Evolutionary conservation across 1,140 invertebrate species (phyloP).

Genomic region (Drosophila micromelanica): DNA sequence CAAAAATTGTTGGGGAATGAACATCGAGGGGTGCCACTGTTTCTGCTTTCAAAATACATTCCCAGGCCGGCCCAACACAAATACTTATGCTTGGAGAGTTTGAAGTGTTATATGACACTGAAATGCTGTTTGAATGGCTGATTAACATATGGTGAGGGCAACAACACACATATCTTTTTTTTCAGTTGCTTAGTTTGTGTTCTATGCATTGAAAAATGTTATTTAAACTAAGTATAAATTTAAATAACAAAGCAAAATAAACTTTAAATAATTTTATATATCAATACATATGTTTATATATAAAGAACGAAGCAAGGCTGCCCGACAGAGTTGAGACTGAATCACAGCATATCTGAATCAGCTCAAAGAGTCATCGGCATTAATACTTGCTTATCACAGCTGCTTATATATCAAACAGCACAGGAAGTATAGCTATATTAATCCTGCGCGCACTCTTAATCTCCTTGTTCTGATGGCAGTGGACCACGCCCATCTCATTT

Average conservation of each 20-base stretch:
- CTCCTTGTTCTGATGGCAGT: conserved; percentile 26
- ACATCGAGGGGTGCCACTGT: conserved; percentile 69
- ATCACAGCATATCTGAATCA: conserved; percentile 28
- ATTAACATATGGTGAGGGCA: conserved; percentile 65
- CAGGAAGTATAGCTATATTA: conserved; percentile 47
- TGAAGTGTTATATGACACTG: conserved; percentile 65
- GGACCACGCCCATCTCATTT: conserved; percentile 48
- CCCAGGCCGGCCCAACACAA: conserved; percentile 23
- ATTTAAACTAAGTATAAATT: neutral
- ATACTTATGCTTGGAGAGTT: conserved; percentile 37
- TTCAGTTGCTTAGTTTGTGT: neutral
- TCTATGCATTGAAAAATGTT: conserved; percentile 14
- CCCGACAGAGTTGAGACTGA: conserved; percentile 1
- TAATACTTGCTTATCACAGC: conserved; percentile 5
- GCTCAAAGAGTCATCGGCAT: conserved; percentile 17
- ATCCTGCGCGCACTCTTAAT: conserved; percentile 16
- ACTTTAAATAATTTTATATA: conserved; percentile 2
- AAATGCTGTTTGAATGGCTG: conserved; percentile 65
- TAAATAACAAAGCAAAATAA: conserved; percentile 7
- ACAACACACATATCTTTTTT: conserved; percentile 26
- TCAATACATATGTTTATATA: neutral
- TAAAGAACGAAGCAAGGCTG: neutral
- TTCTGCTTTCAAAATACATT: conserved; percentile 58
- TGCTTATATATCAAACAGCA: conserved; percentile 36
- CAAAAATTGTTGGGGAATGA: conserved; percentile 20